A percentile compares a stretch with the other conserved stretches of the same genome.
phyloP scores from a whole-genome alignment of 2,113 vertebrate species.

The Electrona antarctica region DNA sequence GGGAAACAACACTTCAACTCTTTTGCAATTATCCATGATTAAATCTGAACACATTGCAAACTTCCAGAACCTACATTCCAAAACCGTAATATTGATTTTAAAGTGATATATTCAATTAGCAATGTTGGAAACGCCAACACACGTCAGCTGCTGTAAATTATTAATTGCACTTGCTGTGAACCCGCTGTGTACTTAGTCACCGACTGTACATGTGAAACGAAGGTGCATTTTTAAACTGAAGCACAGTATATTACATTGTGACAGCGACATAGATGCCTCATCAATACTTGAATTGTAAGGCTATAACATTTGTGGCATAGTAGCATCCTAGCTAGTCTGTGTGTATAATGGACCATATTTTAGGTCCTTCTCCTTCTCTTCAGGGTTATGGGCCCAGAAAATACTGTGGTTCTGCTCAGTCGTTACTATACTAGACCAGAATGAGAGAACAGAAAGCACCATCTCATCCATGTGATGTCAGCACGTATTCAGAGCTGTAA shows the following conservation, averaged over 20 bases:
- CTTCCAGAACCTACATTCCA: background rate
- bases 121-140: background rate
- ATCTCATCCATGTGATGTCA: background rate
- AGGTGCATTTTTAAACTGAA: conserved; percentile 26
- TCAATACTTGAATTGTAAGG: conserved; percentile 10
- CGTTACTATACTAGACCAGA: background rate
- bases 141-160: conserved; percentile 9
- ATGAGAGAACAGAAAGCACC: conserved; percentile 9
- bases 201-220: background rate
- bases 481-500: conserved; percentile 27
- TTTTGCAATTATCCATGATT: background rate
- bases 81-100: background rate
- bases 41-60: background rate
- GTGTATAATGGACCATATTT: background rate
- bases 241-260: conserved; percentile 7
- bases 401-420: too few species aligned
- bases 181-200: too few species aligned
- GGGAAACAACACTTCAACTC: background rate
- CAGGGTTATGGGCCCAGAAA: background rate
- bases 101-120: background rate
- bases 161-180: conserved; percentile 21
- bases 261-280: background rate
- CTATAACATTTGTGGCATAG: background rate
- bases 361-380: background rate
- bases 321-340: background rate